Percentiles rank a stretch among this genome's conserved stretches.
Evolutionary conservation across 2,888 invertebrate genomes (phyloP).

Genomic region (Macrosoma leucophasiata): DNA sequence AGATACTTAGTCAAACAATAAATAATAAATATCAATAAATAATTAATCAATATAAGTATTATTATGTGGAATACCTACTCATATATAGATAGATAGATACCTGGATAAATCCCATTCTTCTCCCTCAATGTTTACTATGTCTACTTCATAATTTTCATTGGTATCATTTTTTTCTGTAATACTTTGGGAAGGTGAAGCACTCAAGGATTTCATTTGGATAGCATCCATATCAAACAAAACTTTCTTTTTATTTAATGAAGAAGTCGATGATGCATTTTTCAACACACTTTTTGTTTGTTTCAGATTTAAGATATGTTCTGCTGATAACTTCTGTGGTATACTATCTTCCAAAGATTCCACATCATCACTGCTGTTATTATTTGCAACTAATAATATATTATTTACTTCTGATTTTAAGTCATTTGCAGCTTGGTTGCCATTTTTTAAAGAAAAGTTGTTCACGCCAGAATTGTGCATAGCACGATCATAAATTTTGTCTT

Average conservation of each 20-base stretch:
- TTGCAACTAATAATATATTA: no score
- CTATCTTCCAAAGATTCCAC: slow-evolving; percentile 38
- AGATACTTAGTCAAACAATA: no score
- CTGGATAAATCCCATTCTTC: slow-evolving; percentile 75
- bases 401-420: no score
- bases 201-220: slow-evolving; percentile 70
- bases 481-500: not conserved
- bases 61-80: no score
- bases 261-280: slow-evolving; percentile 73
- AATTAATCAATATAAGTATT: no score
- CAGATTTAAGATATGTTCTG: slow-evolving; percentile 37
- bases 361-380: slow-evolving; percentile 41
- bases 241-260: slow-evolving; percentile 77
- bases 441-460: no score
- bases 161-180: slow-evolving; percentile 56
- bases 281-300: slow-evolving; percentile 74
- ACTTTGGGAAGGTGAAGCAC: slow-evolving; percentile 71
- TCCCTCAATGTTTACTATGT: slow-evolving; percentile 57
- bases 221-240: slow-evolving; percentile 78
- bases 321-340: slow-evolving; percentile 39
- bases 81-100: no score
- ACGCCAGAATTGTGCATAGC: no score
- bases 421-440: no score
- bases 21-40: no score
- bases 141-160: slow-evolving; percentile 54